Base-by-base conservation (phyloP, 2,888 invertebrate genomes). In the Argyra leucocephala region DNA sequence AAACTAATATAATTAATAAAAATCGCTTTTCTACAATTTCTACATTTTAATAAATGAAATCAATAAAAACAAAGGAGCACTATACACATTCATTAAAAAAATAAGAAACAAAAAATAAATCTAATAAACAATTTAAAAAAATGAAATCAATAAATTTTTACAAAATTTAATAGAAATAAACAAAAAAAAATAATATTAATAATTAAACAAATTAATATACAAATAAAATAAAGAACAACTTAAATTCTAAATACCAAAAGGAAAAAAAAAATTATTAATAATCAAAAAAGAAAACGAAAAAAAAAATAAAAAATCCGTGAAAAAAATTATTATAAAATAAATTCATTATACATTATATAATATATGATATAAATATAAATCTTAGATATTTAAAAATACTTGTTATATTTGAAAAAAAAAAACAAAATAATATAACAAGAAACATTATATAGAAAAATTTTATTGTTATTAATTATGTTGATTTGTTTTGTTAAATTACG, bases 1-100 rank as follows among this genome's bases (percentile, higher is more conserved):
- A 22, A 63, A 57, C 26, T 57, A 37, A 37, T 37, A 37, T 37
- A 63, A 60, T 62, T 37, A 61, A 63, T 57, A 60, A 63, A 63
- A 66, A 64, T 66, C 66, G 66, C 66, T 66, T 66, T 66, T 66
- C 66, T 66, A 66, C 66, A 58, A 66, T 66, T 66, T 66, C 66
- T 66, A 66, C 66, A 66, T 64, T 66, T 65, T 63, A 60, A 62
- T 65, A 65, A 62, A 62, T 65, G 36, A 65, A 59, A 57, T 61
- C 48, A 48, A 64, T 64, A 31, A 31, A 31, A 31, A 31, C n/a
- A n/a, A n/a, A n/a, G n/a, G 31, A 31, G 31, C 31, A 48, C 48
- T 48, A 48, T 48, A 48, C 18, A 31, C 31, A 31, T 31, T 31
- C 31, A 48, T 48, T 58, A 21, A 58, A 58, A 58, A 3, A 22